phyloP scores from a whole-genome alignment of 2,888 invertebrate species.

The Mesorhabditis spiculigera region DNA sequence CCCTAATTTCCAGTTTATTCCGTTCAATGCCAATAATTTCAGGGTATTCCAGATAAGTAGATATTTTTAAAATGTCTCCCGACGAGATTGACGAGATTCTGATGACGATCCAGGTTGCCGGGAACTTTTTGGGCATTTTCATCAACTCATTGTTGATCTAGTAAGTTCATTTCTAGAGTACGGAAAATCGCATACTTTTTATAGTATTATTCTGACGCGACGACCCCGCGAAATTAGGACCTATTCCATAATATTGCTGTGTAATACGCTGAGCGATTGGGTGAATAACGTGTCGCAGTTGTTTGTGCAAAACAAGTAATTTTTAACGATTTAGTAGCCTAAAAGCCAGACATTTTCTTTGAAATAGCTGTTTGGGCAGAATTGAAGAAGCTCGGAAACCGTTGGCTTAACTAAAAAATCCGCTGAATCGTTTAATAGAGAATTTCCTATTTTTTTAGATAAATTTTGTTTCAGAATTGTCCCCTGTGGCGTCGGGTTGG shows the following conservation, averaged over 20 bases:
- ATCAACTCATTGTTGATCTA: not conserved
- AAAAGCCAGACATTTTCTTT: no score
- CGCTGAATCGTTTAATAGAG: no score
- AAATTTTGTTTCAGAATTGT: not conserved
- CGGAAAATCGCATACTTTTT: not conserved
- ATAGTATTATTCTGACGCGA: not conserved
- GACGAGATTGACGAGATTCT: not conserved
- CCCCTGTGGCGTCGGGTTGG: slow-evolving; percentile 5
- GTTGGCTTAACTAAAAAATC: no score
- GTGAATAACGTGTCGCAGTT: not conserved
- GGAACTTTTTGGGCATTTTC: not conserved
- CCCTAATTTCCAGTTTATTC: no score
- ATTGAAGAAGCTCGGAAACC: no score
- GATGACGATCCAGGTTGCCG: not conserved
- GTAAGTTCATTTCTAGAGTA: not conserved
- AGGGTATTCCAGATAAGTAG: no score
- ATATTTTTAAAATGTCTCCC: no score
- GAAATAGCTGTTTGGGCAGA: no score
- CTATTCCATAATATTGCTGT: not conserved
- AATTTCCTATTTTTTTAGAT: no score
- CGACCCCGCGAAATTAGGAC: not conserved
- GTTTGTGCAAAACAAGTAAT: not conserved
- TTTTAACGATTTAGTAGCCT: not conserved
- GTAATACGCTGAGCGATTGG: slow-evolving; percentile 4
- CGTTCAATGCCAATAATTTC: no score